A percentile compares a stretch with the other conserved stretches of the same genome.
These are phyloP conservation scores for Huso huso DNA, from an alignment of 2,797 vertebrate genomes.

Conservation along the genomic window DNA sequence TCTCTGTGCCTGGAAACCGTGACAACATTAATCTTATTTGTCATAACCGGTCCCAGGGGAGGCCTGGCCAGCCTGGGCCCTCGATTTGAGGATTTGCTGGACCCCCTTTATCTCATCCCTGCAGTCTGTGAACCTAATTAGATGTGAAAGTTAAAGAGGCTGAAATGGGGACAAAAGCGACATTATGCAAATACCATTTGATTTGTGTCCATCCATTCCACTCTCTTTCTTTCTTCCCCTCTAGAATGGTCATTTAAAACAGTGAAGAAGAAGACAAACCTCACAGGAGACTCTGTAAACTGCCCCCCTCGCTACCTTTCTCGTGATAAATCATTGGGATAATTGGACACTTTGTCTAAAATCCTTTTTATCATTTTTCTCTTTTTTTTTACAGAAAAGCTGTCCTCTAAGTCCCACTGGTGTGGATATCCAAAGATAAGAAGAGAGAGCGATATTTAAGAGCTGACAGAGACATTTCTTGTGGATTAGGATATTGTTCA, in stretches of 20 bases:
- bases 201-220: conserved; percentile 42
- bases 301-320: conserved; percentile 23
- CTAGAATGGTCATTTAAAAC: conserved; percentile 29
- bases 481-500: too few species aligned
- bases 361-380: conserved; percentile 37
- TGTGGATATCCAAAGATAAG: too few species aligned
- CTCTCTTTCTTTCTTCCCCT: conserved; percentile 29
- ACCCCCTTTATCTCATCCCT: conserved; percentile 41
- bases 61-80: conserved; percentile 13
- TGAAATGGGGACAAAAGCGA: conserved; percentile 53
- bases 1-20: conserved; percentile 27
- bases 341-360: conserved; percentile 40
- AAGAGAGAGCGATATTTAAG: too few species aligned
- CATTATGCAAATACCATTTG: conserved; percentile 57
- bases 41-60: conserved; percentile 68
- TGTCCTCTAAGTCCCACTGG: background rate
- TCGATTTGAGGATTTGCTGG: conserved; percentile 32
- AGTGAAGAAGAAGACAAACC: conserved; percentile 14
- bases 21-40: conserved; percentile 48
- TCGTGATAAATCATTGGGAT: conserved; percentile 36
- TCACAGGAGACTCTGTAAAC: conserved; percentile 18
- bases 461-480: too few species aligned
- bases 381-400: background rate
- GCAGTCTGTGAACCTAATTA: conserved; percentile 64
- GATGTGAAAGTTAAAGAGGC: conserved; percentile 55